A percentile compares a stretch with the other conserved stretches of the same genome.
Evolutionary conservation across 2,113 vertebrate genomes (phyloP).

Genomic region (Crotophaga sulcirostris): DNA sequence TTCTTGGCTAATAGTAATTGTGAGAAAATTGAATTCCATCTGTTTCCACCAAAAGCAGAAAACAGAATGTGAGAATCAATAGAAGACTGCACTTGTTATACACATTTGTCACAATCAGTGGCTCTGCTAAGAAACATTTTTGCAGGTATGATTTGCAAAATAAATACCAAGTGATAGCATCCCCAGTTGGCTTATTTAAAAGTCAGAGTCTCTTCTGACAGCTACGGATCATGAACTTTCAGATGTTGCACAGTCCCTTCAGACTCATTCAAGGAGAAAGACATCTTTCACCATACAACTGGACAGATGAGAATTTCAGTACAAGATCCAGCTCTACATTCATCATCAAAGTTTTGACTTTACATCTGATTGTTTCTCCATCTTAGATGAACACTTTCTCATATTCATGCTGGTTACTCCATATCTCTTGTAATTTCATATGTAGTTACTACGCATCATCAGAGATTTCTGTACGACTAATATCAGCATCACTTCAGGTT

Average conservation of each 20-base stretch:
- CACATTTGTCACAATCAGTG: slow-evolving; percentile 60
- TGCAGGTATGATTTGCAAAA: slow-evolving; percentile 49
- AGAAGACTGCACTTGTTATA: slow-evolving; percentile 65
- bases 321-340: background rate
- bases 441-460: background rate
- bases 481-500: background rate
- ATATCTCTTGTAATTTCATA: background rate
- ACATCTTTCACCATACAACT: accelerated
- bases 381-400: background rate
- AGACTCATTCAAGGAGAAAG: background rate
- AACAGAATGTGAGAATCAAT: slow-evolving; percentile 71
- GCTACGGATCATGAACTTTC: background rate
- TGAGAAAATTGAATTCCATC: slow-evolving; percentile 70
- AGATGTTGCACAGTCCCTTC: background rate
- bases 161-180: slow-evolving; percentile 46
- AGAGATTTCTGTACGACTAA: background rate
- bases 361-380: background rate
- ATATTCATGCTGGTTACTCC: background rate
- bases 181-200: slow-evolving; percentile 42
- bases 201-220: slow-evolving; percentile 15
- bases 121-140: slow-evolving; percentile 58
- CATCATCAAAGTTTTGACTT: background rate
- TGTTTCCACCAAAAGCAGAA: slow-evolving; percentile 64
- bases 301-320: background rate
- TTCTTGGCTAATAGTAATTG: slow-evolving; percentile 72